Evolutionary conservation across 2,888 invertebrate species (phyloP).

Genomic region (Ennomos erosarius): DNA sequence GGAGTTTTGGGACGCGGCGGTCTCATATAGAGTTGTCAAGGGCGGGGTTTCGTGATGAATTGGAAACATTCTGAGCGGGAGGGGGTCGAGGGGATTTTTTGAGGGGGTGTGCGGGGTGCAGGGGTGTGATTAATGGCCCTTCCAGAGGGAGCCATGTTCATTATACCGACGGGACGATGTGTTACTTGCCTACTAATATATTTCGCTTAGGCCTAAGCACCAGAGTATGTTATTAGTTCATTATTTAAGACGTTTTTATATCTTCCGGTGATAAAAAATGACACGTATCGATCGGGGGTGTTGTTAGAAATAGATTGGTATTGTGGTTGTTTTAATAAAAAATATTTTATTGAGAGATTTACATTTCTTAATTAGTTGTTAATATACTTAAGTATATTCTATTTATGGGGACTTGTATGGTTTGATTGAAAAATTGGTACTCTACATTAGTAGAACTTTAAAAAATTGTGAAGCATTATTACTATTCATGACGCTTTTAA

Average conservation of each 20-base stretch:
- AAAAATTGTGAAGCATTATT: no score
- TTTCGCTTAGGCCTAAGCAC: slow-evolving; percentile 71
- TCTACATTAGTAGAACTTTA: no score
- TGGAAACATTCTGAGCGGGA: slow-evolving; percentile 79
- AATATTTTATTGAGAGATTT: slow-evolving; percentile 24
- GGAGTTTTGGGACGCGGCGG: slow-evolving; percentile 65
- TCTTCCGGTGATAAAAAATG: slow-evolving; percentile 76
- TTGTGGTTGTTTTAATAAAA: slow-evolving; percentile 45
- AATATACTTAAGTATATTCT: no score
- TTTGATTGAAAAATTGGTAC: no score
- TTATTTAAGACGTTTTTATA: slow-evolving; percentile 80
- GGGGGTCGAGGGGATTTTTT: slow-evolving; percentile 72
- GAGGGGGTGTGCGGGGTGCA: slow-evolving; percentile 60
- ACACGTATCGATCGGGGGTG: slow-evolving; percentile 62
- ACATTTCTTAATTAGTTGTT: no score
- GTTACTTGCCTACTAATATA: slow-evolving; percentile 82
- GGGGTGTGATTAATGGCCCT: slow-evolving; percentile 78
- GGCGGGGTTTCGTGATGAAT: slow-evolving; percentile 86
- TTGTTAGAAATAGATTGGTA: slow-evolving; percentile 54
- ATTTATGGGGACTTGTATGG: no score
- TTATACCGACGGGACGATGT: slow-evolving; percentile 82
- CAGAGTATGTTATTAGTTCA: slow-evolving; percentile 73
- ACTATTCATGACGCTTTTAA: no score
- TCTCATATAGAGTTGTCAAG: slow-evolving; percentile 87
- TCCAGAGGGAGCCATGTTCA: slow-evolving; percentile 83